These are phyloP conservation scores for Tinea trinotella DNA, from an alignment of 2,888 invertebrate species.

Conservation along the genomic window DNA sequence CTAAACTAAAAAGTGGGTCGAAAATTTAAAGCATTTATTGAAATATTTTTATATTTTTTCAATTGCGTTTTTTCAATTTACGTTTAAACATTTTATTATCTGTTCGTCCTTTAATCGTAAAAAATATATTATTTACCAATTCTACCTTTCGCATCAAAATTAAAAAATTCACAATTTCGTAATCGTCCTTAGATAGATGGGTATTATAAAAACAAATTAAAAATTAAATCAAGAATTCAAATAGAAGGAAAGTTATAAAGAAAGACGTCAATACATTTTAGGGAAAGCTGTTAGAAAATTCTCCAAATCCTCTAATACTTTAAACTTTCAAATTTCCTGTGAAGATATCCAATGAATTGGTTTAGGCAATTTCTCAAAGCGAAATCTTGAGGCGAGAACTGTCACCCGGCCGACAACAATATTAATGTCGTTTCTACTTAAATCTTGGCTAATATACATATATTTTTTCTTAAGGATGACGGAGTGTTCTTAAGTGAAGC, in stretches of 20 bases:
- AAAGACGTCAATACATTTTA: not conserved
- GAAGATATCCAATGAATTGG: slow-evolving; percentile 14
- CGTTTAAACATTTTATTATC: too few species aligned
- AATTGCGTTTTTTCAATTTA: too few species aligned
- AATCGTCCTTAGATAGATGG: not conserved
- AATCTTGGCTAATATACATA: slow-evolving; percentile 16
- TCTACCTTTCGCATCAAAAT: too few species aligned
- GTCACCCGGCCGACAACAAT: slow-evolving; percentile 17
- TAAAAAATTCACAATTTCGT: too few species aligned
- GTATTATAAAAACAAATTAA: not conserved
- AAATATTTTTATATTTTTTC: not conserved
- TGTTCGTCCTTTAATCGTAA: too few species aligned
- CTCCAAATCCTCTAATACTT: slow-evolving; percentile 7
- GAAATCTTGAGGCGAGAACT: slow-evolving; percentile 8
- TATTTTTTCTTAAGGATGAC: slow-evolving; percentile 13
- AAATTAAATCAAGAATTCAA: not conserved
- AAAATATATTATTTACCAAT: too few species aligned
- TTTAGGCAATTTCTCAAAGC: slow-evolving; percentile 8
- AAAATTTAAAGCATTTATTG: not conserved
- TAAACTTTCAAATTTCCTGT: slow-evolving; percentile 12
- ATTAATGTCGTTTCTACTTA: slow-evolving; percentile 20
- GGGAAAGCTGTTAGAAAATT: not conserved
- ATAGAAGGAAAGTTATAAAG: not conserved
- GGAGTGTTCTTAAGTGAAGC: not conserved
- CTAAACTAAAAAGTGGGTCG: not conserved